phyloP scores from a whole-genome alignment of 2,888 invertebrate species.

The Hybos culiciformis region DNA sequence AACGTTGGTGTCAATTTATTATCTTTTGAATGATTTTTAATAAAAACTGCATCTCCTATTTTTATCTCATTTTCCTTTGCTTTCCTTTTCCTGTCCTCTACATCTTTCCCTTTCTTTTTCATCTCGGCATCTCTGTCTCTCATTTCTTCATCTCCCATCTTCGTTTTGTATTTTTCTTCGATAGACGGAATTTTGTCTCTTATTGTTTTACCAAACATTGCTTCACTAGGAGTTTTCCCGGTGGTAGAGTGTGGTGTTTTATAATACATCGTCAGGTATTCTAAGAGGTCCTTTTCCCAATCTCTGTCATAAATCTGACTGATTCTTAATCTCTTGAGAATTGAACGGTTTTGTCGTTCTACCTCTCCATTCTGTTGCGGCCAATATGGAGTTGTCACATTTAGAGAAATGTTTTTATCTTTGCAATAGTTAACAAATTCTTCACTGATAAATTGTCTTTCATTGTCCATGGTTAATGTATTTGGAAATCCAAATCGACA shows the following conservation, averaged over 20 bases:
- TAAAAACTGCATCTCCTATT: too few species aligned
- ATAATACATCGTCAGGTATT: neutral
- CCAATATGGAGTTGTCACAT: slow-evolving; percentile 14
- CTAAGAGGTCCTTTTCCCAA: slow-evolving; percentile 15
- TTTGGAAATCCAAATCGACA: too few species aligned
- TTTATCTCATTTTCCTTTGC: neutral
- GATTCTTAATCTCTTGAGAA: slow-evolving; percentile 16
- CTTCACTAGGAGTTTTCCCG: slow-evolving; percentile 16
- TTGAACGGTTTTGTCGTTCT: slow-evolving; percentile 17
- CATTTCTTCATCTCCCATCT: too few species aligned
- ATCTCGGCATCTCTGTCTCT: too few species aligned
- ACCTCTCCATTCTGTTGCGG: slow-evolving; percentile 18
- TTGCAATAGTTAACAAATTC: too few species aligned
- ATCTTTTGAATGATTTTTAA: too few species aligned
- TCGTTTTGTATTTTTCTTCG: neutral
- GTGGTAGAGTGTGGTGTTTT: slow-evolving; percentile 19
- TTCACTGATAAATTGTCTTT: too few species aligned
- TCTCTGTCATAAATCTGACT: slow-evolving; percentile 8
- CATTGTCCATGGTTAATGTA: too few species aligned
- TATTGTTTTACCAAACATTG: slow-evolving; percentile 14
- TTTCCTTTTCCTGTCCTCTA: too few species aligned
- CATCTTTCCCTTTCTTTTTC: too few species aligned
- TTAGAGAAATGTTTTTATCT: slow-evolving; percentile 8
- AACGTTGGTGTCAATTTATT: too few species aligned
- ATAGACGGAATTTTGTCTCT: slow-evolving; percentile 14